phyloP scores from a whole-genome alignment of 2,797 vertebrate genomes.

The Ptychobarbus kaznakovi region DNA sequence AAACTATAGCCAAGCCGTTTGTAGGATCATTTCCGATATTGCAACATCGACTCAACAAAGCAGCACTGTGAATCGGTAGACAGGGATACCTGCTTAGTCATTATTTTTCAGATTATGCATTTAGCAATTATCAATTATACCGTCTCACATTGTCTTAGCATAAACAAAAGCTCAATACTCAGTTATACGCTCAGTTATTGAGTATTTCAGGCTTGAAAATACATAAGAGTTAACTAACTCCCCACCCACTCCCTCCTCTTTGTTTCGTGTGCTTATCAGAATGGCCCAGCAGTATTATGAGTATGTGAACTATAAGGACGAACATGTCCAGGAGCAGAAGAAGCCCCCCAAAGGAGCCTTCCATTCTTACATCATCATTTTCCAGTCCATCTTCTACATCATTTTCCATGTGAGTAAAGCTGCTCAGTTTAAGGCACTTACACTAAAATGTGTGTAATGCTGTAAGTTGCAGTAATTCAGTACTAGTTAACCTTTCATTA shows the following conservation, averaged over 20 bases:
- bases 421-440: not conserved
- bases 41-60: not conserved
- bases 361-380: slow-evolving; percentile 84
- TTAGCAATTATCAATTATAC: not conserved
- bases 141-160: not conserved
- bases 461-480: not conserved
- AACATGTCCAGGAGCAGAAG: slow-evolving; percentile 86
- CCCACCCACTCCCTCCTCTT: not conserved
- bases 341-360: slow-evolving; percentile 83
- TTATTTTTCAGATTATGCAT: not conserved
- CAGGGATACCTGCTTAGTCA: not conserved
- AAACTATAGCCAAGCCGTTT: not conserved
- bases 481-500: slow-evolving; percentile 17
- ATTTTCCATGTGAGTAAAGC: slow-evolving; percentile 86
- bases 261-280: slow-evolving; percentile 69
- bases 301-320: slow-evolving; percentile 88
- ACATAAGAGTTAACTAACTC: not conserved
- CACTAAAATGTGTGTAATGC: slow-evolving; percentile 8
- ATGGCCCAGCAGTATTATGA: slow-evolving; percentile 98
- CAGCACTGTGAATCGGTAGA: not conserved
- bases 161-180: not conserved
- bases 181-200: not conserved
- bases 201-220: not conserved
- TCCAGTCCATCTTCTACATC: slow-evolving; percentile 88
- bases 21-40: not conserved